These are phyloP conservation scores for Dreissena rostriformis DNA, from an alignment of 1,140 invertebrate species.

Conservation along the genomic window DNA sequence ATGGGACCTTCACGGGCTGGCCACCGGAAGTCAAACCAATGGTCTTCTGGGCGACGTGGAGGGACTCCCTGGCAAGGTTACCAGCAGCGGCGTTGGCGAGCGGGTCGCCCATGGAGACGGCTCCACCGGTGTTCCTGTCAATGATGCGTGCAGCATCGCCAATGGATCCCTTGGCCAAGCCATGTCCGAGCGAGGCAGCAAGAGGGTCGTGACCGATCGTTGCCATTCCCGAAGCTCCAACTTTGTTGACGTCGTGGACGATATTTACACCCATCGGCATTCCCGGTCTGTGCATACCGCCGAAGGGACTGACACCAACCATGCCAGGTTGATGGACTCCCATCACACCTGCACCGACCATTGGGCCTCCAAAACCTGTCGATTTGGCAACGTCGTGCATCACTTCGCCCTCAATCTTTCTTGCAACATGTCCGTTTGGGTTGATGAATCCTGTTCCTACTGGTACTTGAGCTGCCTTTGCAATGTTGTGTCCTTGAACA, in stretches of 20 bases:
- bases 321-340: no score
- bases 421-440: neutral
- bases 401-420: neutral
- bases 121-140: slow-evolving; percentile 27
- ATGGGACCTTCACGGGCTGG: neutral
- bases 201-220: slow-evolving; percentile 23
- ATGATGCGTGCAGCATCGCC: slow-evolving; percentile 8
- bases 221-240: slow-evolving; percentile 13
- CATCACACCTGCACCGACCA: no score
- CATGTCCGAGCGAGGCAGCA: slow-evolving; percentile 25
- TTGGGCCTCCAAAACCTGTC: neutral
- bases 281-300: slow-evolving; percentile 2
- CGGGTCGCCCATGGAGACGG: slow-evolving; percentile 6
- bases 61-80: slow-evolving; percentile 23
- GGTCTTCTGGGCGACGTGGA: slow-evolving; percentile 34
- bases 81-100: slow-evolving; percentile 16
- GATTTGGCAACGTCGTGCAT: slow-evolving; percentile 20
- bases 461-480: slow-evolving; percentile 1
- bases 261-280: neutral
- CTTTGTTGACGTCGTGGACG: slow-evolving; percentile 40
- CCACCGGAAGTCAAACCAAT: slow-evolving; percentile 2
- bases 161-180: slow-evolving; percentile 31
- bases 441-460: slow-evolving; percentile 14
- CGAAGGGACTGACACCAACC: neutral
- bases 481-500: neutral